Base-by-base conservation (phyloP, 2,113 vertebrate species). In the Terrapene triunguis region DNA sequence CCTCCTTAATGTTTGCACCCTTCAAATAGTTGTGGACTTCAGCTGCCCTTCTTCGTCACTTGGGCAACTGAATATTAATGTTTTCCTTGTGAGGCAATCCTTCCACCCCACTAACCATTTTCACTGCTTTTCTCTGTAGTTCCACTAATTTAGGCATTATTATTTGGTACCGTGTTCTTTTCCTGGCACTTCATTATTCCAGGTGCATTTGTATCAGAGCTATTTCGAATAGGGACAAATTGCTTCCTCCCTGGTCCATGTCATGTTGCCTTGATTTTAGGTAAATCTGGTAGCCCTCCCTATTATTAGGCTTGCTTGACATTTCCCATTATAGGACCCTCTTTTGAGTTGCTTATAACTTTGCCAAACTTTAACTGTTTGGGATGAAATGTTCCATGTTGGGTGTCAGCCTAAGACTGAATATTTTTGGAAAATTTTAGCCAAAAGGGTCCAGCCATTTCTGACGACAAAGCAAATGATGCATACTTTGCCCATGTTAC, bases 161-260 rank as follows among this genome's bases (percentile, higher is more conserved):
- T 14, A 83, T 47, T 35, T 32, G 51, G 35, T 38, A 38, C 38
- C 74, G 32, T 35, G 47, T 84, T 93, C 1, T 1, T 57, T 51
- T 82, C 81, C 21, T 94, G 55, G 89, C 3, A 0, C 48, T 53
- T 42, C 22, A 42, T 74, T 74, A 38, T 48, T 53, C 65, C 90
- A 21, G 69, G 69, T 42, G 38, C 38, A 74, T 42, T 74, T 38
- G n/a, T 17, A 72, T 87, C 53, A 38, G 65, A 74, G 17, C 16
- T 10, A 5, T 22, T 3, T 21, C 35, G 10, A 74, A 93, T 48
- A 88, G 32, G 51, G n/a, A 91, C 7, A 0, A 5, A 2, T 57
- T 80, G 55, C 24, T 79, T 74, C 55, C 0, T 0, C 80, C 87
- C 53, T 74, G 29, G 57, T 48, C 44, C 44, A 44, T 79, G 83